Percentiles rank a stretch among this genome's conserved stretches.
These are phyloP conservation scores for Molossus molossus DNA, from an alignment of 2,797 vertebrate genomes.

Conservation along the genomic window DNA sequence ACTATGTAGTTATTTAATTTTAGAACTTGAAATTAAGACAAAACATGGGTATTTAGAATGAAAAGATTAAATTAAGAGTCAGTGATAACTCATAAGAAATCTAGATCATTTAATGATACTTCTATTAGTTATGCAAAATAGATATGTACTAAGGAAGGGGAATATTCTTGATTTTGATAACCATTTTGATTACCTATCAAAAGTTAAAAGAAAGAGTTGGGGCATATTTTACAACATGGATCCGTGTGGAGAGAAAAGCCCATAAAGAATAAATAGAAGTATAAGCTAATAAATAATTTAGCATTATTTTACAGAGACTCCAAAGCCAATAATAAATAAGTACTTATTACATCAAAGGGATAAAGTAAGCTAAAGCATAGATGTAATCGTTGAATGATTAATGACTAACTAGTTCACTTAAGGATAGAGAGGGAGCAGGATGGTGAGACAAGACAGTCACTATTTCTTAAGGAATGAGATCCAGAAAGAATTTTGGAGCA, in stretches of 20 bases:
- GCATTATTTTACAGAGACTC: constrained; percentile 54
- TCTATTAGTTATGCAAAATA: constrained; percentile 42
- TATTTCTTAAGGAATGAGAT: constrained; percentile 37
- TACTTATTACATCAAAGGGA: background rate
- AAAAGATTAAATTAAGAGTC: constrained; percentile 39
- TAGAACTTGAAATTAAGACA: constrained; percentile 60
- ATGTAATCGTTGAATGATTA: constrained; percentile 12
- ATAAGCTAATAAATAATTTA: constrained; percentile 48
- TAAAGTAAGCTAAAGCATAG: background rate
- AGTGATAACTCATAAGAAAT: constrained; percentile 45
- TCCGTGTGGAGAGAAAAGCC: constrained; percentile 18
- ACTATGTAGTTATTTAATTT: constrained; percentile 48
- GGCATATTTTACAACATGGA: constrained; percentile 57
- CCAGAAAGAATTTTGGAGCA: constrained; percentile 20
- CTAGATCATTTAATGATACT: constrained; percentile 27
- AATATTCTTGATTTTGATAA: constrained; percentile 35
- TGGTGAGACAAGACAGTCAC: background rate
- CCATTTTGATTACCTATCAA: constrained; percentile 42
- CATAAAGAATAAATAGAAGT: constrained; percentile 13
- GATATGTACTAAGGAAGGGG: constrained; percentile 14
- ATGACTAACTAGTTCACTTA: background rate
- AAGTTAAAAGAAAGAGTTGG: constrained; percentile 35
- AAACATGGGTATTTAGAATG: constrained; percentile 39
- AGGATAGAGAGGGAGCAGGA: background rate
- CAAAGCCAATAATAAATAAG: constrained; percentile 52